phyloP scores from a whole-genome alignment of 2,113 vertebrate species.

The Tricholaema leucomelas region DNA sequence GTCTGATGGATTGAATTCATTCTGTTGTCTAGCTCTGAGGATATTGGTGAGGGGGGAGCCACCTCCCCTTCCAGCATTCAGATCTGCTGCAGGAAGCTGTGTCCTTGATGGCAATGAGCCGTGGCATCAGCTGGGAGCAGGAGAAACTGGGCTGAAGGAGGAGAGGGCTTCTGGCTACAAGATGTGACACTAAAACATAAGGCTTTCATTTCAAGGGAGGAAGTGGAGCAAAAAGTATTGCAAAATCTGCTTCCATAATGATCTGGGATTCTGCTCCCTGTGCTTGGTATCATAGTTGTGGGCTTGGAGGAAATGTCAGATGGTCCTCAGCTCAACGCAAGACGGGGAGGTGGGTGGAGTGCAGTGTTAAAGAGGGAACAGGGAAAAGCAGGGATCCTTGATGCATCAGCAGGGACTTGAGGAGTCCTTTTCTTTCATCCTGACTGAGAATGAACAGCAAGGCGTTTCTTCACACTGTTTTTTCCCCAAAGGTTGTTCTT shows the following conservation, averaged over 20 bases:
- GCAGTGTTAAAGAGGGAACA: neutral
- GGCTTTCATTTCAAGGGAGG: constrained; percentile 48
- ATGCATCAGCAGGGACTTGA: neutral
- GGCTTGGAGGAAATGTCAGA: neutral
- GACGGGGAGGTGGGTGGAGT: neutral
- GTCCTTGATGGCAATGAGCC: neutral
- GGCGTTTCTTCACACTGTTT: neutral
- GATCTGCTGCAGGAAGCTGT: neutral
- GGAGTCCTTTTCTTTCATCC: neutral
- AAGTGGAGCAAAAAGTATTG: constrained; percentile 32
- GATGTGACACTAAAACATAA: neutral
- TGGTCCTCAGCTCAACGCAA: neutral
- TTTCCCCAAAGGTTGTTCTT: neutral
- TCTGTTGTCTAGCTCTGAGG: neutral
- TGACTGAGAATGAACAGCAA: neutral
- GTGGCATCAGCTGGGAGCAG: neutral
- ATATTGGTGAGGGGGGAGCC: neutral
- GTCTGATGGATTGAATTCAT: neutral
- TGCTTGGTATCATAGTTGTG: constrained; percentile 27
- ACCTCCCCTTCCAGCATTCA: neutral
- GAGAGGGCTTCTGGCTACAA: neutral
- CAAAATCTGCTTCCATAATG: neutral
- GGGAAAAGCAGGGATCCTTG: neutral
- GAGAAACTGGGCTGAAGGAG: neutral
- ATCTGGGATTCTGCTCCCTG: neutral